These are phyloP conservation scores for Brenthis hecate DNA, from an alignment of 2,888 invertebrate species.

Conservation along the genomic window DNA sequence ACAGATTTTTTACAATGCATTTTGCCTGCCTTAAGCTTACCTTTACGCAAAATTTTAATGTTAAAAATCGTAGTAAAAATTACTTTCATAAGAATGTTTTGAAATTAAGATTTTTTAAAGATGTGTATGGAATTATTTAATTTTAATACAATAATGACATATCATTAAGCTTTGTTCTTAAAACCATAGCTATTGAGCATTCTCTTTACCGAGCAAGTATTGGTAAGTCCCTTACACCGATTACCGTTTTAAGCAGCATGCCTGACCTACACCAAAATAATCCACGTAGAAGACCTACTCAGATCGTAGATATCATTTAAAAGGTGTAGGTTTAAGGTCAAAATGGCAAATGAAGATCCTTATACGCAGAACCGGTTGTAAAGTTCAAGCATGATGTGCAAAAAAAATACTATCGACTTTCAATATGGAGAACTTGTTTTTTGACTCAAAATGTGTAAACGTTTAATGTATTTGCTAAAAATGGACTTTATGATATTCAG, in stretches of 20 bases:
- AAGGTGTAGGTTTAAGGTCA: constrained; percentile 44
- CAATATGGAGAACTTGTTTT: constrained; percentile 34
- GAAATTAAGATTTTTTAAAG: neutral
- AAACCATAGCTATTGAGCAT: neutral
- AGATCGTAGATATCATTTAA: constrained; percentile 26
- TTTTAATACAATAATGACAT: neutral
- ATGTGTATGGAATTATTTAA: neutral
- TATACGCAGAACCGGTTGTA: constrained; percentile 38
- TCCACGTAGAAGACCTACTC: constrained; percentile 12
- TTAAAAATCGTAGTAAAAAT: no score
- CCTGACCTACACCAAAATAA: constrained; percentile 20
- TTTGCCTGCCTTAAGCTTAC: no score
- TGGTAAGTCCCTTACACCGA: neutral
- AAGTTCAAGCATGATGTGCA: constrained; percentile 39
- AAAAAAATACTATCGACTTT: constrained; percentile 40
- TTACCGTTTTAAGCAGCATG: neutral
- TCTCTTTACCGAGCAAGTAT: neutral
- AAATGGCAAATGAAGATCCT: constrained; percentile 39
- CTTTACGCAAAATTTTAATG: no score
- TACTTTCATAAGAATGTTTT: neutral
- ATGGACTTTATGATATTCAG: constrained; percentile 19
- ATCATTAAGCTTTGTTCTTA: no score
- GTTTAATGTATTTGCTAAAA: constrained; percentile 27
- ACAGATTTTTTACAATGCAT: no score
- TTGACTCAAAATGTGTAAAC: constrained; percentile 24